Evolutionary conservation across 2,797 vertebrate genomes (phyloP).

Genomic region (Carcharodon carcharias): DNA sequence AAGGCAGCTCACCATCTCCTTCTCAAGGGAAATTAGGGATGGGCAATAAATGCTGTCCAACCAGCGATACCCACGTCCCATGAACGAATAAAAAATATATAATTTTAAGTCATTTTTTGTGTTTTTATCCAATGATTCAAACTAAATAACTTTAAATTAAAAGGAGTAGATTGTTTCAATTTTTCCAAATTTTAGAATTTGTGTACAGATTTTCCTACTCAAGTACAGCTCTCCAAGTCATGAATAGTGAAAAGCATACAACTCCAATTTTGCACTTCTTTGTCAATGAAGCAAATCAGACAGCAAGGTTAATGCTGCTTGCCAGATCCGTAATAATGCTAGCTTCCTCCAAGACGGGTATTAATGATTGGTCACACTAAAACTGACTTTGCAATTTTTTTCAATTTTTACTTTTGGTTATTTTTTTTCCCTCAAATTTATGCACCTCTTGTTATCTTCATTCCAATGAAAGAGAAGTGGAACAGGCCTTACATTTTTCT

Average conservation of each 20-base stretch:
- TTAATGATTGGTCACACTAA: not conserved
- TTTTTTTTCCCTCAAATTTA: not conserved
- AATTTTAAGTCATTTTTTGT: not conserved
- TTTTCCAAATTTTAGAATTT: not conserved
- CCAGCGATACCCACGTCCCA: too few species aligned
- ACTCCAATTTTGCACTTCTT: not conserved
- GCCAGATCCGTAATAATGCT: not conserved
- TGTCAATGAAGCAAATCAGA: not conserved
- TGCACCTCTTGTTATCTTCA: not conserved
- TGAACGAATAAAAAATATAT: not conserved
- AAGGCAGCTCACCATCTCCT: too few species aligned
- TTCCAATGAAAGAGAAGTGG: not conserved
- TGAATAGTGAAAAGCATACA: not conserved
- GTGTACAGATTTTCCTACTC: not conserved
- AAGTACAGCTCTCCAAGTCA: not conserved
- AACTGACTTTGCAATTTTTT: not conserved
- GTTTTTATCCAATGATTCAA: constrained; percentile 18
- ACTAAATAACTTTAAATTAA: not conserved
- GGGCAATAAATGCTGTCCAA: too few species aligned
- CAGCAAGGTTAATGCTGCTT: not conserved
- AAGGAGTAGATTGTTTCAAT: not conserved
- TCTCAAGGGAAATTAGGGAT: too few species aligned
- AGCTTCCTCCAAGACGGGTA: not conserved
- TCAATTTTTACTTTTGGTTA: not conserved
- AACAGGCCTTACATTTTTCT: not conserved